Evolutionary conservation across 2,888 invertebrate species (phyloP), one percentile per base, ranked within the genome.

Genomic region (Drosophila affinis): DNA sequence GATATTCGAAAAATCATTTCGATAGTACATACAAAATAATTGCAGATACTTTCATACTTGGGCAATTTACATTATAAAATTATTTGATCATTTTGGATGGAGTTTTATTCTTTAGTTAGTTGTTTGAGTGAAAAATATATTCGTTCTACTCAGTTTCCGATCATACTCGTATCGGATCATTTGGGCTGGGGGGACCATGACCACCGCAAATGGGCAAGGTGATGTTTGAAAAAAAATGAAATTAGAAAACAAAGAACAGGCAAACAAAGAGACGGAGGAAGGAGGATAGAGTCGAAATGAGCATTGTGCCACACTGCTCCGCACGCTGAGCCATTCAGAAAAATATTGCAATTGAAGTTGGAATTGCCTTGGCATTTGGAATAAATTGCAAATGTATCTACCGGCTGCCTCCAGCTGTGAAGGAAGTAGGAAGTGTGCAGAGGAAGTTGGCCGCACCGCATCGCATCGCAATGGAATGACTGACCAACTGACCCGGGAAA

Each of bases 381-480:
- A 86, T 88, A 77, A 87, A 86, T 87, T 87, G 88, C 85, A 73
- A 86, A 87, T 82, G 79, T 79, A 85, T 81, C 79, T 79, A 48
- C 51, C 56, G 63, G 54, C 78, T 56, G 73, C 56, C 51, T 72
- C 83, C 77, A 59, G 75, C 79, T 81, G 86, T 60, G 79, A 62
- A 87, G 86, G 86, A 87, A 87, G 85, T 82, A 79, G 81, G 83
- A 86, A 81, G 77, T 76, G 72, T 59, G 80, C 69, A 51, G 51
- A 64, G 59, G 68, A 67, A 72, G 74, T 73, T 44, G 55, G 44
- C 39, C 21, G 34, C 45, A 52, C 29, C 51, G 29, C 29, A 39
- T 12, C 47, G 24, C 32, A 34, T 34, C 34, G 34, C 39, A 14
- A n/a, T 39, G 46, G 17, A 52, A 45, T 21, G 47, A 54, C 60